Conservation (phyloP, 2,797 vertebrate genomes). For the Limosa lapponica region DNA sequence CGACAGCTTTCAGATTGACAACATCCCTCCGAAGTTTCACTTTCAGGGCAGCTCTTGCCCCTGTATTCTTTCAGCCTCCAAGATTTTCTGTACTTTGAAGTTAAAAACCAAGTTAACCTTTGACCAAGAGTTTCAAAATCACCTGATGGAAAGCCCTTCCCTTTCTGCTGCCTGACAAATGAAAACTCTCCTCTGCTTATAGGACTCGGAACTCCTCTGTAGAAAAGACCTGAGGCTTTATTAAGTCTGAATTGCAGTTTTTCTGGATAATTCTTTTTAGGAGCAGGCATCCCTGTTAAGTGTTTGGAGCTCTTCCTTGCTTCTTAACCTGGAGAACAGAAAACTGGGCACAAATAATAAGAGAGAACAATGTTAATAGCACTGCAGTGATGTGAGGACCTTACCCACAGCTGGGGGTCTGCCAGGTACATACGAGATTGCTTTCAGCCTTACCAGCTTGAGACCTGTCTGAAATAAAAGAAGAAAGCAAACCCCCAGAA, state of each 20-base stretch:
- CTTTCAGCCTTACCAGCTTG: not conserved
- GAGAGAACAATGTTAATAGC: not conserved
- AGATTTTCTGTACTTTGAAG: slow-evolving; percentile 53
- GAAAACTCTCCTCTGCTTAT: not conserved
- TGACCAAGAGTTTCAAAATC: slow-evolving; percentile 56
- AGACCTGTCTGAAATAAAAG: not conserved
- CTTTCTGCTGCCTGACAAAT: slow-evolving; percentile 17
- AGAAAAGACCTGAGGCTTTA: not conserved
- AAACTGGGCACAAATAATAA: not conserved
- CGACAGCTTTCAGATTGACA: not conserved
- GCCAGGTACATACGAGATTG: not conserved
- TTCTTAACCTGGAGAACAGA: not conserved
- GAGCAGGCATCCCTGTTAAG: not conserved
- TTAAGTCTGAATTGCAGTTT: not conserved
- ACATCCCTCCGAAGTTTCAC: not conserved
- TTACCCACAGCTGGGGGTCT: not conserved
- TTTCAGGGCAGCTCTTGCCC: not conserved
- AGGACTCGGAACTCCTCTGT: not conserved
- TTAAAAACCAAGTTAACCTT: slow-evolving; percentile 56
- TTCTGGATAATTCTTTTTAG: not conserved
- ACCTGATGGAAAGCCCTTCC: slow-evolving; percentile 11
- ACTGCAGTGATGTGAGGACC: fast-evolving
- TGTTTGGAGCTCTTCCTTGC: not conserved
- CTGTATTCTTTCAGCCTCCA: not conserved
- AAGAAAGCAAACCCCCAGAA: not conserved